phyloP scores from a whole-genome alignment of 1,140 invertebrate genomes.

The Elysia chlorotica region DNA sequence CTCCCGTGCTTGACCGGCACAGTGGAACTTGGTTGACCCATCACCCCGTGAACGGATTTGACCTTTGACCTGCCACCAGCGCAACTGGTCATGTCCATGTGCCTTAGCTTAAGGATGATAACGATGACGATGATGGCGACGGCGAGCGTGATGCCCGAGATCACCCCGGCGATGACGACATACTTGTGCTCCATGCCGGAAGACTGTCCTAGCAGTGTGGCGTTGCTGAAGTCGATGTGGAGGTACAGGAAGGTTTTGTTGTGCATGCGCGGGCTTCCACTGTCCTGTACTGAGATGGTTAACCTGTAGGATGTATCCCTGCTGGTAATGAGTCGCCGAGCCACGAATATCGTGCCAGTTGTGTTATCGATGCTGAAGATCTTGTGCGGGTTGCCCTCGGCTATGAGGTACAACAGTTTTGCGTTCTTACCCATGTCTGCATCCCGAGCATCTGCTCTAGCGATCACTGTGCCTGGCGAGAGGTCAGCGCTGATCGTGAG shows the following conservation, averaged over 20 bases:
- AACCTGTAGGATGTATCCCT: not conserved
- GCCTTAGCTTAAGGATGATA: conserved; percentile 24
- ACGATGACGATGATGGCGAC: conserved; percentile 23
- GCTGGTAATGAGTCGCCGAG: not conserved
- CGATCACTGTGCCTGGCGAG: conserved; percentile 7
- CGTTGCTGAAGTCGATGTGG: conserved; percentile 14
- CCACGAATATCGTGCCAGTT: conserved; percentile 24
- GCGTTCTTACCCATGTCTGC: conserved; percentile 10
- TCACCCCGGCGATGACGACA: conserved; percentile 26
- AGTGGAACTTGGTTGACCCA: too few species aligned
- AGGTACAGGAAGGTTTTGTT: conserved; percentile 12
- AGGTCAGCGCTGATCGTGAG: conserved; percentile 21
- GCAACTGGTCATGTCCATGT: conserved; percentile 8
- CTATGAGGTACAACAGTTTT: conserved; percentile 15
- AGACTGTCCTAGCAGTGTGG: not conserved
- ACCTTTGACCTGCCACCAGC: too few species aligned
- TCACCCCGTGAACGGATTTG: too few species aligned
- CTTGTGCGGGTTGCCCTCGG: conserved; percentile 6
- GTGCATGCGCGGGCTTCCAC: conserved; percentile 6
- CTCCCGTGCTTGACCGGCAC: too few species aligned
- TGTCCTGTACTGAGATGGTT: conserved; percentile 19
- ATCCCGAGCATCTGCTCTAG: conserved; percentile 5
- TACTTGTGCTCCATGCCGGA: conserved; percentile 9
- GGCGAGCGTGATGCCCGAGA: conserved; percentile 24
- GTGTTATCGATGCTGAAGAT: conserved; percentile 25